Conservation (phyloP, 2,888 invertebrate species). For the Plebejus argus region DNA sequence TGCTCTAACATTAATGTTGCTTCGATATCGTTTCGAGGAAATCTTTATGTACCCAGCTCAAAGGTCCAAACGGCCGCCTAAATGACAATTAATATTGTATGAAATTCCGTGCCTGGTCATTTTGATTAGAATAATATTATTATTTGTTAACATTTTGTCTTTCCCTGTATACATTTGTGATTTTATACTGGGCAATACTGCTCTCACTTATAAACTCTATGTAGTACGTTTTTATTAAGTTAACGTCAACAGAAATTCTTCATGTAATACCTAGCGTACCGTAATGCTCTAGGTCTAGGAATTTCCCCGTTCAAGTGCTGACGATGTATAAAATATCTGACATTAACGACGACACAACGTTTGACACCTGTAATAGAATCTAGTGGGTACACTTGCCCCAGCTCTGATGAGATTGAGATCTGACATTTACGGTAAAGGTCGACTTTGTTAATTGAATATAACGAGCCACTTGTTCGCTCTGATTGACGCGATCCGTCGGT, state of each 20-base stretch:
- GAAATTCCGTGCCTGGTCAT: too few species aligned
- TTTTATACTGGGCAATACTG: too few species aligned
- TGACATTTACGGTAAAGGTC: conserved; percentile 45
- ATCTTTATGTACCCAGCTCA: too few species aligned
- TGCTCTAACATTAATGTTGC: neutral
- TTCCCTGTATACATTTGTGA: too few species aligned
- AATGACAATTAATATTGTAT: too few species aligned
- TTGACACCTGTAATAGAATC: conserved; percentile 14
- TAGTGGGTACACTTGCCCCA: neutral
- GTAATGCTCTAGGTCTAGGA: neutral
- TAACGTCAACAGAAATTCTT: neutral
- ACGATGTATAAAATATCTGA: neutral
- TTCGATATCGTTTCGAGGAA: too few species aligned
- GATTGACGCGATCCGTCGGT: conserved; percentile 22
- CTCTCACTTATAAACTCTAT: too few species aligned
- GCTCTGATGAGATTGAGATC: conserved; percentile 25
- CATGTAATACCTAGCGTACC: neutral
- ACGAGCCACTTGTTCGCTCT: conserved; percentile 14
- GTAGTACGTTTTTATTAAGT: neutral
- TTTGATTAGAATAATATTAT: too few species aligned
- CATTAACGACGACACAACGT: conserved; percentile 6
- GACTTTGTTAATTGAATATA: conserved; percentile 41
- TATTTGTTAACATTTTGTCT: too few species aligned
- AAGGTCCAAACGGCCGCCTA: too few species aligned
- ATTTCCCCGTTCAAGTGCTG: neutral